Conservation (phyloP, 2,797 vertebrate species). For the Enteromius mattozi region DNA sequence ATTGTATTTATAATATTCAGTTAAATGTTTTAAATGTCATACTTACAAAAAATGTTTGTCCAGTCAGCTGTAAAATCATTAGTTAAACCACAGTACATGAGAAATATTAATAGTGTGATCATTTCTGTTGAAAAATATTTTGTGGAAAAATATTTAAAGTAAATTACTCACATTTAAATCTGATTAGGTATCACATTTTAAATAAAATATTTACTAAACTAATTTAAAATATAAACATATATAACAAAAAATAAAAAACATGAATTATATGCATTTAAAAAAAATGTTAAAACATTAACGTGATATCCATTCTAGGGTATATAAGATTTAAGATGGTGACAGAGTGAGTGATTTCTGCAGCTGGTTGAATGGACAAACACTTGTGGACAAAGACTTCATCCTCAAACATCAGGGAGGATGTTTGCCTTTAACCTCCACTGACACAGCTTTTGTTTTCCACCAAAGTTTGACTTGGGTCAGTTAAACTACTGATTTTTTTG, state of each 20-base stretch:
- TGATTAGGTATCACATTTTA: not conserved
- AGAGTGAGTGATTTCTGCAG: slow-evolving; percentile 35
- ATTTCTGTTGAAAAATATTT: too few species aligned
- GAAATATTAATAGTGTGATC: not conserved
- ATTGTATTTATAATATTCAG: not conserved
- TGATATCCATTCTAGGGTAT: not conserved
- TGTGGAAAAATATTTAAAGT: too few species aligned
- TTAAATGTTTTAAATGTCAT: not conserved
- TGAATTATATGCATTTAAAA: not conserved
- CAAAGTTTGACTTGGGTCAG: slow-evolving; percentile 28
- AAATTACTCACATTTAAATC: too few species aligned
- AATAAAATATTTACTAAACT: not conserved
- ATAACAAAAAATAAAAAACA: not conserved
- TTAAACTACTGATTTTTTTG: slow-evolving; percentile 2
- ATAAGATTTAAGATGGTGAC: slow-evolving; percentile 4
- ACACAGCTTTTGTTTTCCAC: slow-evolving; percentile 10
- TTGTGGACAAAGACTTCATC: slow-evolving; percentile 7
- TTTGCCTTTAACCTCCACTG: slow-evolving; percentile 27
- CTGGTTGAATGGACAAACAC: slow-evolving; percentile 43
- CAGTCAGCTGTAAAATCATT: not conserved
- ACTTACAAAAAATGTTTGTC: not conserved
- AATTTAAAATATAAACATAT: too few species aligned
- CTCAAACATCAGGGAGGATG: slow-evolving; percentile 26
- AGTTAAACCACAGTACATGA: not conserved
- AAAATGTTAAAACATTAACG: not conserved